Base-by-base conservation (phyloP, 1,140 invertebrate genomes). In the Lerema accius region DNA sequence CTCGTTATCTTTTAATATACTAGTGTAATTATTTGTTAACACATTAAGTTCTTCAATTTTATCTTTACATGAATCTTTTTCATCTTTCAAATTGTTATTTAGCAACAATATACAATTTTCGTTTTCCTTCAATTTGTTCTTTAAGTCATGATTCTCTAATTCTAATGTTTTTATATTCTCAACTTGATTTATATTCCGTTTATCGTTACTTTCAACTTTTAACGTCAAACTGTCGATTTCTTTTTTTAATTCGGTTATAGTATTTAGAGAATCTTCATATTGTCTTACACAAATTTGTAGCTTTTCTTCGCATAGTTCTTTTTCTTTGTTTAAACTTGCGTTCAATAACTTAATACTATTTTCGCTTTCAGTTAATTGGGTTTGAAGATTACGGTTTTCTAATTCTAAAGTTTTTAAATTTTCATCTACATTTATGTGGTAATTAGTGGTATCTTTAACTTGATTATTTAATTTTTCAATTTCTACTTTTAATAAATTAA, bases 401-500 rank as follows among this genome's bases (percentile, higher is more conserved):
- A 14, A 45, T 53, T 71, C 39, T 23, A 66, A 19, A 0, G 3
- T 16, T 35, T 49, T 66, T 28, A 74, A 6, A 26, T 61, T 53
- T 65, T 74, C 48, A 13, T 56, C 28, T 40, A 45, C n/a, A 46
- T 50, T 50, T 17, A 14, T 48, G 7, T 64, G 45, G 16, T 45
- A 37, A 35, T 67, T 63, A 19, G 48, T 56, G 19, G 70, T 60
- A 53, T 39, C 58, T 35, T 69, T 45, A 9, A 78, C 7, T 61
- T 45, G 64, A 32, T 53, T 42, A 10, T 51, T 65, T 48, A 81
- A 68, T 14, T 62, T 67, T 16, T 73, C 65, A 48, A 71, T 78
- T 71, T 79, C 68, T 14, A 58, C 37, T 69, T 78, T 80, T 35
- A 86, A 50, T 48, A 49, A 37, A 32, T 67, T 65, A 1, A 78